These are phyloP conservation scores for Acronicta leporina DNA, from an alignment of 2,888 invertebrate genomes.

Conservation along the genomic window DNA sequence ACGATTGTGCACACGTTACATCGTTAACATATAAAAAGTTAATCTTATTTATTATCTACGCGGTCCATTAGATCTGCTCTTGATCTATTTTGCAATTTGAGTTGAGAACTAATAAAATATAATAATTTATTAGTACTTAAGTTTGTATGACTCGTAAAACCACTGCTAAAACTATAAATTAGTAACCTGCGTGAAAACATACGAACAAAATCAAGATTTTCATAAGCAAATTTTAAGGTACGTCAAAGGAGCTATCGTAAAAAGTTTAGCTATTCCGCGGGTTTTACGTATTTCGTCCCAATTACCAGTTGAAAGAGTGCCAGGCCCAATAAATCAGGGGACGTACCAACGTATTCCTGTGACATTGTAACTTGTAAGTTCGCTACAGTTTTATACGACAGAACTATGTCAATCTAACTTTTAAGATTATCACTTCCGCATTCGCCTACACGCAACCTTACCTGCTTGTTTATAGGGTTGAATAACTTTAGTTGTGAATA, in stretches of 20 bases:
- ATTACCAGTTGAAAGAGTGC: slow-evolving; percentile 82
- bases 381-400: slow-evolving; percentile 79
- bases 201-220: slow-evolving; percentile 33
- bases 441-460: slow-evolving; percentile 75
- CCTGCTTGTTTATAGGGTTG: slow-evolving; percentile 76
- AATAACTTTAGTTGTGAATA: slow-evolving; percentile 8
- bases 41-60: background rate
- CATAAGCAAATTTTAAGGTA: slow-evolving; percentile 56
- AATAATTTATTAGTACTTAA: slow-evolving; percentile 11
- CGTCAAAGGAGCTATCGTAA: slow-evolving; percentile 56
- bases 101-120: slow-evolving; percentile 26
- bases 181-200: slow-evolving; percentile 20
- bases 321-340: slow-evolving; percentile 78
- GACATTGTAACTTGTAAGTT: slow-evolving; percentile 85
- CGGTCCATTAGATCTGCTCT: slow-evolving; percentile 14
- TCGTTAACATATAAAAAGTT: background rate
- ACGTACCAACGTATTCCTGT: slow-evolving; percentile 70
- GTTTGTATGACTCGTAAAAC: slow-evolving; percentile 3
- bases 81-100: slow-evolving; percentile 20
- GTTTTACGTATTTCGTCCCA: slow-evolving; percentile 78
- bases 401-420: slow-evolving; percentile 88
- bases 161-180: slow-evolving; percentile 32
- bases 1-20: background rate
- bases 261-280: slow-evolving; percentile 68
- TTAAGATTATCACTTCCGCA: slow-evolving; percentile 86